Evolutionary conservation across 2,113 vertebrate species (phyloP), one percentile per base, ranked within the genome.

Genomic region (Neogobius melanostomus): DNA sequence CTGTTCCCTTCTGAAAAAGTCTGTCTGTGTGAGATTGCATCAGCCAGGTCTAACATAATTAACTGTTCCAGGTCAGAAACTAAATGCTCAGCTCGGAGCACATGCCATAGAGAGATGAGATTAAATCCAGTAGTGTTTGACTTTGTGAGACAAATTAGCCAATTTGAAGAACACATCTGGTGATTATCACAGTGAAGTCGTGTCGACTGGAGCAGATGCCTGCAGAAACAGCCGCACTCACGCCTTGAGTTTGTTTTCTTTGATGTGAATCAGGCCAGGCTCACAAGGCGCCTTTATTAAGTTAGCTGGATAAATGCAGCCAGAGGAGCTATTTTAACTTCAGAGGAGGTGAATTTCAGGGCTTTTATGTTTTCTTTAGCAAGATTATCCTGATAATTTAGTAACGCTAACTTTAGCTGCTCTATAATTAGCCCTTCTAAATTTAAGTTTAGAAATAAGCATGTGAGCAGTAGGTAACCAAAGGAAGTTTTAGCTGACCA

Each of bases 131-230:
- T 7, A 36, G 64, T 49, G 66, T 14, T 43, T 14, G 54, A 75
- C 62, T 79, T 64, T 71, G 66, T 75, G 45, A 64, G 74, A 81
- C 75, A 77, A 82, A 84, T 77, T 75, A 77, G 56, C 52, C 75
- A 21, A 46, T 79, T 79, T 69, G 9, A 71, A 64, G 51, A 73
- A 56, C 42, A 81, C 73, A 79, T 85, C 66, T 80, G 70, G 76
- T 74, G 72, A 80, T 76, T 75, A 75, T 77, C 61, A 69, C 12
- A 47, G 66, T 44, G 64, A 80, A 74, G 71, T 53, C 53, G 75
- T 65, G 66, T 64, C 14, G n/a, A 42, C 36, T 64, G 51, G 65
- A 71, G 51, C 64, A 64, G 75, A 62, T 77, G 68, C 66, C 52
- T 36, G 70, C 56, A 64, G 75, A 81, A 54, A 53, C 60, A 83